Evolutionary conservation across 2,888 invertebrate species (phyloP).

Genomic region (Psococerastis gibbosa): DNA sequence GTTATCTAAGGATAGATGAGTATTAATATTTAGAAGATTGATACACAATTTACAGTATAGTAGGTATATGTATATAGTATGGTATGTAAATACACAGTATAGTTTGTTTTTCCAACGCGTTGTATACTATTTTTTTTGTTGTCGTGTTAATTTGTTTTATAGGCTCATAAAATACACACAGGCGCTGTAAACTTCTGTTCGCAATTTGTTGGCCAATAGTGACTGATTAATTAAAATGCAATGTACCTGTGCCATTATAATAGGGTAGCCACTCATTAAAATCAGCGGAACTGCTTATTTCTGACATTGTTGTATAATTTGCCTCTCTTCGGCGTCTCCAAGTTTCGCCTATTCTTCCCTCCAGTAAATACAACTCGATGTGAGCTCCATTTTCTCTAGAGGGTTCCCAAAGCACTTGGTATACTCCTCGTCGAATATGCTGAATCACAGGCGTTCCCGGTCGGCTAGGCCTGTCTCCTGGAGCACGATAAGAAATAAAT

Average conservation of each 20-base stretch:
- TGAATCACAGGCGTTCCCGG: slow-evolving; percentile 61
- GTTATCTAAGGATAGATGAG: slow-evolving; percentile 32
- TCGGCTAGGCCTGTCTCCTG: slow-evolving; percentile 58
- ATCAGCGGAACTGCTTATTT: slow-evolving; percentile 2
- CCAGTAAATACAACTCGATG: slow-evolving; percentile 53
- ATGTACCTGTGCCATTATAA: slow-evolving; percentile 55
- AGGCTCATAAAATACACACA: too few species aligned
- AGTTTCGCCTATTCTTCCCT: slow-evolving; percentile 31
- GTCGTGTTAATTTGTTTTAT: too few species aligned
- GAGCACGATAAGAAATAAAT: slow-evolving; percentile 14
- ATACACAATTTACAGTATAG: too few species aligned
- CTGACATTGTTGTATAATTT: slow-evolving; percentile 23
- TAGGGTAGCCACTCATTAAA: slow-evolving; percentile 37
- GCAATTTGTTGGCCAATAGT: too few species aligned
- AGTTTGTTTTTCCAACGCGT: too few species aligned
- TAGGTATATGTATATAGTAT: neutral
- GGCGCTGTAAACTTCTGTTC: too few species aligned
- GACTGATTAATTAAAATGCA: neutral
- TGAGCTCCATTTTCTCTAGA: slow-evolving; percentile 58
- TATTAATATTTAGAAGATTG: slow-evolving; percentile 8
- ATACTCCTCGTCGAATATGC: slow-evolving; percentile 48
- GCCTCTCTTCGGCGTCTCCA: slow-evolving; percentile 13
- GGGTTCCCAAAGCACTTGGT: slow-evolving; percentile 64
- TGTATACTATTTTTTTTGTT: neutral
- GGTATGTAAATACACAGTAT: too few species aligned